These are phyloP conservation scores for Drosophila guanche DNA, from an alignment of 1,140 invertebrate genomes.

Conservation along the genomic window DNA sequence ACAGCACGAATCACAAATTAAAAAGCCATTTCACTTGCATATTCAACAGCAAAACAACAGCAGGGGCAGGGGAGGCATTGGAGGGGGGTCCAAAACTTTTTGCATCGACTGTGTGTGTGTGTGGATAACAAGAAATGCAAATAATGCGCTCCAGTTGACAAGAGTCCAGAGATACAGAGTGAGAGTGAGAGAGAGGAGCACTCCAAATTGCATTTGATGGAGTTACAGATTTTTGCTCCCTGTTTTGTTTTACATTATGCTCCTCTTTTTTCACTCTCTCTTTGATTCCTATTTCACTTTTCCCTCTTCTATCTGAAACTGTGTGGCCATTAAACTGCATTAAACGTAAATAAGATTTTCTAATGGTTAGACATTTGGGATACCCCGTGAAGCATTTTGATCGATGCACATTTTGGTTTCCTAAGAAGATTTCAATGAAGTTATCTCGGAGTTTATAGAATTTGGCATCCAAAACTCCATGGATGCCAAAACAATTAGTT, in stretches of 20 bases:
- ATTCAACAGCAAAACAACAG: slow-evolving; percentile 20
- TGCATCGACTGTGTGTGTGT: slow-evolving; percentile 42
- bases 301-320: slow-evolving; percentile 3
- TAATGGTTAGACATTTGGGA: too few species aligned
- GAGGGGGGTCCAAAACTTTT: slow-evolving; percentile 38
- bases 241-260: background rate
- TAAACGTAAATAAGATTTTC: background rate
- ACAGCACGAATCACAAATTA: slow-evolving; percentile 55
- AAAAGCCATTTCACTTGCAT: slow-evolving; percentile 59
- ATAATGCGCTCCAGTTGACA: slow-evolving; percentile 59
- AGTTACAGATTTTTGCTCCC: slow-evolving; percentile 14
- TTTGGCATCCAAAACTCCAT: slow-evolving; percentile 3
- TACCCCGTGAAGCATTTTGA: too few species aligned
- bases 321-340: slow-evolving; percentile 50
- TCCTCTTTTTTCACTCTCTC: too few species aligned
- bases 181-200: slow-evolving; percentile 7
- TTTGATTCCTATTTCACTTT: background rate
- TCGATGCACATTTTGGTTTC: too few species aligned
- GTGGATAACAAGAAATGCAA: slow-evolving; percentile 63
- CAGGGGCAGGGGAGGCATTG: slow-evolving; percentile 8
- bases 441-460: slow-evolving; percentile 12
- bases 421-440: background rate
- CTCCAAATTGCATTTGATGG: slow-evolving; percentile 64
- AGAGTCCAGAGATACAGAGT: background rate
- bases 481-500: too few species aligned